phyloP scores from a whole-genome alignment of 2,888 invertebrate genomes.

The Tortrix viridana region DNA sequence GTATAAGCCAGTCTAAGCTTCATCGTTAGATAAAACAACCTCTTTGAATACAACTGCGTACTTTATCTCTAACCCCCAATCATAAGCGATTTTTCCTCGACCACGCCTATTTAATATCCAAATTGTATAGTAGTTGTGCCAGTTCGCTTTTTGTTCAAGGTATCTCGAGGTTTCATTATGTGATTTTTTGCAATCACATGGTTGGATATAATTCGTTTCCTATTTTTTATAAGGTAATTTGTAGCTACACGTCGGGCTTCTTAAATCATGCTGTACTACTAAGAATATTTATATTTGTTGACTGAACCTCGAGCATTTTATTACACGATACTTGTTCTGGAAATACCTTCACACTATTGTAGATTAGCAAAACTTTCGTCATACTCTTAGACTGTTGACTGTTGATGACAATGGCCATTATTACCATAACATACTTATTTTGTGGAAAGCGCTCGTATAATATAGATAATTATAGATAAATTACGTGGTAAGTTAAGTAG shows the following conservation, averaged over 20 bases:
- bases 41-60: constrained; percentile 18
- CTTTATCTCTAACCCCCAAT: constrained; percentile 41
- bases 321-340: not conserved
- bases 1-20: constrained; percentile 1
- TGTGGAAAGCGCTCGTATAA: not conserved
- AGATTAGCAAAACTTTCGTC: constrained; percentile 13
- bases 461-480: too few species aligned
- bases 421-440: constrained; percentile 7
- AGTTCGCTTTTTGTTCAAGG: constrained; percentile 44
- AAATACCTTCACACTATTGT: constrained; percentile 6
- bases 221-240: constrained; percentile 44
- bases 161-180: constrained; percentile 45
- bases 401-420: constrained; percentile 13
- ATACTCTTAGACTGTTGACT: not conserved
- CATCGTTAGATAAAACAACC: constrained; percentile 26
- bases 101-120: constrained; percentile 46
- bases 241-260: constrained; percentile 40
- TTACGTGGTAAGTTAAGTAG: not conserved
- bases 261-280: constrained; percentile 5
- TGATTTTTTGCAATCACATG: constrained; percentile 45
- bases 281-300: not conserved
- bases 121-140: constrained; percentile 46
- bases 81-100: constrained; percentile 43
- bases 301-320: constrained; percentile 2
- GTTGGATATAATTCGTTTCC: constrained; percentile 48